These are phyloP conservation scores for Mormyrus iriodes DNA, from an alignment of 2,113 vertebrate species.

Conservation along the genomic window DNA sequence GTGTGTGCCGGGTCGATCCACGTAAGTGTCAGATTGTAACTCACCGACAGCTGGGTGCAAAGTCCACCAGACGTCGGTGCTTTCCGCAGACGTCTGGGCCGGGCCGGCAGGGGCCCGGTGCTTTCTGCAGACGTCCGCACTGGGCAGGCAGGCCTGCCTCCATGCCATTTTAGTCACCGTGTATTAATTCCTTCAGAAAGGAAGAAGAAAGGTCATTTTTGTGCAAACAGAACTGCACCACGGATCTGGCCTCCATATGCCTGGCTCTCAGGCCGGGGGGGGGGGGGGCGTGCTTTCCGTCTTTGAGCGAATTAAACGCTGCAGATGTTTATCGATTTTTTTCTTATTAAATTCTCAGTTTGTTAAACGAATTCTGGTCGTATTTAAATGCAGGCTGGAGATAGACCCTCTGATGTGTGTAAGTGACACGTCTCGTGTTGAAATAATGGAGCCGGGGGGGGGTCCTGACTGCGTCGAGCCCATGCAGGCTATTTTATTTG, in stretches of 20 bases:
- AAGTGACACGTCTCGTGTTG: slow-evolving; percentile 2
- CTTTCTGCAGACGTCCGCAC: slow-evolving; percentile 8
- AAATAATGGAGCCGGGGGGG: slow-evolving; percentile 24
- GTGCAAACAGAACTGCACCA: slow-evolving; percentile 37
- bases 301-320: slow-evolving; percentile 28
- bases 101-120: slow-evolving; percentile 14
- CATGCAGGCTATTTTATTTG: slow-evolving; percentile 16
- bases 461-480: background rate
- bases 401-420: slow-evolving; percentile 30
- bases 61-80: background rate
- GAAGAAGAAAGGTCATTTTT: slow-evolving; percentile 41
- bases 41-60: background rate
- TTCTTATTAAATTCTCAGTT: slow-evolving; percentile 41
- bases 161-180: slow-evolving; percentile 20
- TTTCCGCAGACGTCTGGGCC: no score
- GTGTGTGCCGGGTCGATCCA: background rate
- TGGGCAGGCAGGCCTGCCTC: background rate
- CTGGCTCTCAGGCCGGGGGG: slow-evolving; percentile 38
- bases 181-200: slow-evolving; percentile 27
- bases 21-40: background rate
- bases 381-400: slow-evolving; percentile 42
- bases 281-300: slow-evolving; percentile 30
- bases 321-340: slow-evolving; percentile 36
- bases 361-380: slow-evolving; percentile 43
- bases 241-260: slow-evolving; percentile 53